These are phyloP conservation scores for Tribolium freemani DNA, from an alignment of 2,888 invertebrate genomes.

Conservation along the genomic window DNA sequence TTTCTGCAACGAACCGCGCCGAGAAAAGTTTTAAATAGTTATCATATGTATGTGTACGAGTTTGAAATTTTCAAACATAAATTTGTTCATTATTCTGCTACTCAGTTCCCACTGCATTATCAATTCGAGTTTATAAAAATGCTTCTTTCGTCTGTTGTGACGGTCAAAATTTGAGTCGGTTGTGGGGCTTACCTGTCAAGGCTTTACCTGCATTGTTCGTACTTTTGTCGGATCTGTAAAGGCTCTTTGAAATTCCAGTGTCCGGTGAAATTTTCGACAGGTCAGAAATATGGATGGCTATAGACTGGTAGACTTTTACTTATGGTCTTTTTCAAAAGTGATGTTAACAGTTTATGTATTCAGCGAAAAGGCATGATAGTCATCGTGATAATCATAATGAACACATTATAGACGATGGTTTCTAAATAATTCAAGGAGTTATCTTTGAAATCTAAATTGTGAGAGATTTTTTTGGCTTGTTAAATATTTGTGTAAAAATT, in stretches of 20 bases:
- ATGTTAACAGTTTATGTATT: conserved; percentile 16
- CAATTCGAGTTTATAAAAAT: background rate
- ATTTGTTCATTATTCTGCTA: too few species aligned
- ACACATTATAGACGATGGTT: background rate
- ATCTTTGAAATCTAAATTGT: background rate
- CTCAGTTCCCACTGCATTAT: too few species aligned
- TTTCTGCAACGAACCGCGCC: background rate
- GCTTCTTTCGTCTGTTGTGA: background rate
- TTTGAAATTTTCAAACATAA: background rate
- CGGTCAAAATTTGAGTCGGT: background rate
- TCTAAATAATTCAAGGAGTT: background rate
- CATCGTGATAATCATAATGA: background rate
- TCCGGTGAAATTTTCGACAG: conserved; percentile 14
- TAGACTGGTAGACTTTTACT: conserved; percentile 4
- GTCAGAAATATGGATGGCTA: conserved; percentile 4
- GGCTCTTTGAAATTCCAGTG: conserved; percentile 5
- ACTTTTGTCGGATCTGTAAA: conserved; percentile 26
- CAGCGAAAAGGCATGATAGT: background rate
- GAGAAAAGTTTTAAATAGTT: background rate
- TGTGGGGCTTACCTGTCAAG: background rate
- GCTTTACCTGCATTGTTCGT: conserved; percentile 11
- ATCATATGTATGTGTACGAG: too few species aligned
- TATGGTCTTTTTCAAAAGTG: conserved; percentile 7
- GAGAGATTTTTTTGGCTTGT: conserved; percentile 1
- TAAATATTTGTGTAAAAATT: conserved; percentile 33